Evolutionary conservation across 2,113 vertebrate species (phyloP), one percentile per base, ranked within the genome.

Genomic region (Onychorhynchus coronatus): DNA sequence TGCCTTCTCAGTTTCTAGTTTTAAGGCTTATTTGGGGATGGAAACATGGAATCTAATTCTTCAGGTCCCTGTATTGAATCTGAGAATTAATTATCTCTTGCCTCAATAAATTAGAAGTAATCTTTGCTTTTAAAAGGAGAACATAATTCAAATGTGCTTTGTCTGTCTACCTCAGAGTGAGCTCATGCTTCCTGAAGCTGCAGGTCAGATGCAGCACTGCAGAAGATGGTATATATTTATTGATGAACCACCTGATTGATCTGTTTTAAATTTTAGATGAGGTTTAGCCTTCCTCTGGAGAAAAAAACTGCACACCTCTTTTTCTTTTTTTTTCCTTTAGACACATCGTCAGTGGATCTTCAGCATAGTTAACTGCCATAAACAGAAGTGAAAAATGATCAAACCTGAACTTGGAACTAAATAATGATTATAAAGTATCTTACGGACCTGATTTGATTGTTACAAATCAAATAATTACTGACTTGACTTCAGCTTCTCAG

Each of bases 101-200:
- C 20, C 30, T 88, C 82, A 87, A 88, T 91, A 95, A 96, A 92
- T 84, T 70, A 93, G 65, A 66, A 50, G 52, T 76, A 66, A 94
- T 81, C 22, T 47, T 67, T 78, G 44, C 75, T 86, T 95, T 75
- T 74, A 39, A 67, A 70, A 39, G 77, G 28, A 91, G 52, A 66
- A 76, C 92, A 84, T 84, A 96, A 89, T 50, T 85, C 86, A 71
- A 50, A 65, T 28, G 18, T n/a, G 35, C 56, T 89, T 70, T 85
- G 41, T 20, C 47, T 73, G 44, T 80, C 80, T 94, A 80, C 27
- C 58, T 82, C 61, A 37, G 50, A 84, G 91, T 86, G 81, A 91
- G 72, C 73, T 96, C 77, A 84, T 86, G 41, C 76, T 75, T 93
- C 80, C 19, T 79, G 53, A 65, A 53, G 80, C 59, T 75, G 90